These are phyloP conservation scores for Protophormia terraenovae DNA, from an alignment of 2,888 invertebrate genomes.

Conservation along the genomic window DNA sequence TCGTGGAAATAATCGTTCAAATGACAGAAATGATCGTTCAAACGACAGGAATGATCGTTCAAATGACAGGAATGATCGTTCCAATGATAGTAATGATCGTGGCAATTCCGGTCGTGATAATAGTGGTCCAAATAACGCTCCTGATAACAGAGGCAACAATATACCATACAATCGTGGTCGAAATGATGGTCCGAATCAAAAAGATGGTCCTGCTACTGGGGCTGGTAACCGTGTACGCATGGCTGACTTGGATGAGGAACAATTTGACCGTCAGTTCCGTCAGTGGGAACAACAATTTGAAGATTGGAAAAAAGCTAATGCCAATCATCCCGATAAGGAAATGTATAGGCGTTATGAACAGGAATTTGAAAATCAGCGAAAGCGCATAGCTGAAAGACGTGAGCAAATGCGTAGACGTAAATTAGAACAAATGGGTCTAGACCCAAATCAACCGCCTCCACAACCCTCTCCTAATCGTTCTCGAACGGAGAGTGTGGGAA, in stretches of 20 bases:
- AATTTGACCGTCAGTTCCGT: constrained; percentile 93
- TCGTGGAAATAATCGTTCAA: constrained; percentile 5
- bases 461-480: not conserved
- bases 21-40: constrained; percentile 20
- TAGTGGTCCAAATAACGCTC: not conserved
- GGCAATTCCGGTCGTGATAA: not conserved
- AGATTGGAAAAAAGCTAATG: constrained; percentile 95
- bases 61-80: not conserved
- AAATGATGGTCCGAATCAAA: constrained; percentile 21
- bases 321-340: constrained; percentile 94
- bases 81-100: constrained; percentile 5
- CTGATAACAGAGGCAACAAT: not conserved
- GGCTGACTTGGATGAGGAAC: constrained; percentile 87
- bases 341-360: constrained; percentile 93
- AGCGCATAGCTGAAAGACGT: constrained; percentile 89
- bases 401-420: constrained; percentile 88
- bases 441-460: constrained; percentile 51
- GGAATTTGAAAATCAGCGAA: constrained; percentile 92
- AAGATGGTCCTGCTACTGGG: not conserved
- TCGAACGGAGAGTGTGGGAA: not conserved
- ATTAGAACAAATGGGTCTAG: constrained; percentile 70
- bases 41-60: not conserved
- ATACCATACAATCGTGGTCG: not conserved
- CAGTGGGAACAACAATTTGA: constrained; percentile 96
- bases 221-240: constrained; percentile 81